A percentile compares a stretch with the other conserved stretches of the same genome.
phyloP scores from a whole-genome alignment of 2,113 vertebrate species.

The Octodon degus region DNA sequence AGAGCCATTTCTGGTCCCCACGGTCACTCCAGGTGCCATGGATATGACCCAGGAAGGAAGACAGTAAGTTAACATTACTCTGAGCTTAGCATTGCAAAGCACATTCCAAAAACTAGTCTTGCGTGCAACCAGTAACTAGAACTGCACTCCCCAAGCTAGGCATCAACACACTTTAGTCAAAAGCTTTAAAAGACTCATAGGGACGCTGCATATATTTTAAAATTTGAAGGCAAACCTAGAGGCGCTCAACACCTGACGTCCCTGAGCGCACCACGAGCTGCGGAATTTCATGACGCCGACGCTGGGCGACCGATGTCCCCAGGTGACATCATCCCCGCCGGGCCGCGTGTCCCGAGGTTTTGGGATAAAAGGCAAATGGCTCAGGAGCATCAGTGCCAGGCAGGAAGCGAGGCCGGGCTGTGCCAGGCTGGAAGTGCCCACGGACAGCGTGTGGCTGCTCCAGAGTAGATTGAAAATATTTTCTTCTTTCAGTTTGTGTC shows the following conservation, averaged over 20 bases:
- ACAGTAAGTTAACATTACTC: not conserved
- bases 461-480: not conserved
- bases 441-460: not conserved
- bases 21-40: not conserved
- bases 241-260: not conserved
- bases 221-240: not conserved
- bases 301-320: not conserved
- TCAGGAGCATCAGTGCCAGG: not conserved
- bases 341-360: not conserved
- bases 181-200: not conserved
- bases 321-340: not conserved
- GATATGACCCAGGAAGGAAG: not conserved
- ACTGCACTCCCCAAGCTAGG: not conserved
- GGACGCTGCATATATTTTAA: not conserved
- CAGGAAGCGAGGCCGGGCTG: not conserved
- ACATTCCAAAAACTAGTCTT: not conserved
- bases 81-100: not conserved
- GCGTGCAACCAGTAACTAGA: not conserved
- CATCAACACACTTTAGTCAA: not conserved
- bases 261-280: not conserved
- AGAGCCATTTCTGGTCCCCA: not conserved
- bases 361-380: not conserved
- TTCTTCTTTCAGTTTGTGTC: not conserved
- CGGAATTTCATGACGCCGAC: not conserved
- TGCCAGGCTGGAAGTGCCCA: constrained; percentile 10